Base-by-base conservation (phyloP, 2,888 invertebrate species). In the Agriopis leucophaearia region DNA sequence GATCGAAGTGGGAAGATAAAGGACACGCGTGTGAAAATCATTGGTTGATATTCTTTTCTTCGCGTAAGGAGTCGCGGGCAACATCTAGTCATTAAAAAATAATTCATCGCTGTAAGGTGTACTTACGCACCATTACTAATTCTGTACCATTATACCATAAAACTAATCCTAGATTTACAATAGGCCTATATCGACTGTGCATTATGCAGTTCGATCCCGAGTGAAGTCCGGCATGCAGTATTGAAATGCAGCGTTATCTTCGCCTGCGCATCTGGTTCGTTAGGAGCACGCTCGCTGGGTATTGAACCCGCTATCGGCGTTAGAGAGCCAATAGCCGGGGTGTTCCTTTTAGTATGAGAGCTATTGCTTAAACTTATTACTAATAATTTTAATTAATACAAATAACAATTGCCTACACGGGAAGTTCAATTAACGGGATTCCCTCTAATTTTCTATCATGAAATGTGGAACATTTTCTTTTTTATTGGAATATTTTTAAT, bases 221-320 rank as follows among this genome's bases (percentile, higher is more conserved):
- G 61, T 50, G 40, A 64, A 50, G 54, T 60, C 61, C 51, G 64
- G 57, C 56, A 67, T 70, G 64, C 68, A 63, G 78, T 85, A 88
- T 89, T 88, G 87, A 91, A 91, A 91, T 89, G 87, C 89, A 79
- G 77, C 81, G 85, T 88, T 92, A 92, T 93, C 92, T 81, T 79
- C 75, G 80, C 81, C 78, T 75, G 87, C 82, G 85, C 86, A 92
- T 92, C 92, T 88, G 81, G 88, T 91, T 92, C 91, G 91, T 92
- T 92, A 92, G 90, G 75, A 80, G 85, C 85, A 78, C 84, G 84
- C 84, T 85, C 87, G 78, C 74, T 74, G 75, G 81, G 84, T 91
- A 88, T 91, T 92, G 92, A 92, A 91, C 91, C 80, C 87, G 76
- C 86, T 85, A 88, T 88, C 85, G 84, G 90, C 86, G 88, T 92